These are phyloP conservation scores for Delia radicum DNA, from an alignment of 1,140 invertebrate species.

Conservation along the genomic window DNA sequence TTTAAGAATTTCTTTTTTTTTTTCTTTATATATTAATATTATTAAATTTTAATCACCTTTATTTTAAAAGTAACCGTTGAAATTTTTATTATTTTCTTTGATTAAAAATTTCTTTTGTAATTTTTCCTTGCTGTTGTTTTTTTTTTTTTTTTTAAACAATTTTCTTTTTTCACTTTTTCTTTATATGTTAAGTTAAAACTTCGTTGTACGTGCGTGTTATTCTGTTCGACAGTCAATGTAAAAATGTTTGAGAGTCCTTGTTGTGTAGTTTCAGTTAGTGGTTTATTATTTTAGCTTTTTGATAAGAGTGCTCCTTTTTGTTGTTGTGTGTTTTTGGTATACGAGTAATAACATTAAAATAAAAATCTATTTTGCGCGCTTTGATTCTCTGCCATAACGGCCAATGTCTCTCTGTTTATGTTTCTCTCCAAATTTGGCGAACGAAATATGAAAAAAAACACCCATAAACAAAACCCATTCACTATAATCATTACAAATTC, in stretches of 20 bases:
- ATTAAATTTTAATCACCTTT: background rate
- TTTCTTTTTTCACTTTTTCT: background rate
- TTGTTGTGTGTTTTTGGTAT: background rate
- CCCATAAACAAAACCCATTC: conserved; percentile 1
- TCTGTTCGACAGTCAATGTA: conserved; percentile 23
- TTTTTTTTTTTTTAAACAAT: background rate
- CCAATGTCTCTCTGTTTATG: background rate
- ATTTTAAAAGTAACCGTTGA: background rate
- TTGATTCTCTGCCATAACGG: background rate
- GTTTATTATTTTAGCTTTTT: background rate
- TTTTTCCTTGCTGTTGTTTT: background rate
- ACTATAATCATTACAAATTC: background rate
- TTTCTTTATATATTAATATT: background rate
- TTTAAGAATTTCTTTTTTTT: background rate
- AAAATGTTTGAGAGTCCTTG: conserved; percentile 25
- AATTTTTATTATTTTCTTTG: background rate
- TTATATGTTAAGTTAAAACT: background rate
- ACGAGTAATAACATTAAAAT: background rate
- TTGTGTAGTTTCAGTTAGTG: conserved; percentile 9
- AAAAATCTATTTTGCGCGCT: conserved; percentile 8
- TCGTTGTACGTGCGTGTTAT: conserved; percentile 15
- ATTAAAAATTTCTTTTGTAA: background rate
- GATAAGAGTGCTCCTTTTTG: background rate
- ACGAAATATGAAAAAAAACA: background rate
- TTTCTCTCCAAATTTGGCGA: background rate